Evolutionary conservation across 2,797 vertebrate genomes (phyloP), one percentile per base, ranked within the genome.

Genomic region (Gorsachius magnificus): DNA sequence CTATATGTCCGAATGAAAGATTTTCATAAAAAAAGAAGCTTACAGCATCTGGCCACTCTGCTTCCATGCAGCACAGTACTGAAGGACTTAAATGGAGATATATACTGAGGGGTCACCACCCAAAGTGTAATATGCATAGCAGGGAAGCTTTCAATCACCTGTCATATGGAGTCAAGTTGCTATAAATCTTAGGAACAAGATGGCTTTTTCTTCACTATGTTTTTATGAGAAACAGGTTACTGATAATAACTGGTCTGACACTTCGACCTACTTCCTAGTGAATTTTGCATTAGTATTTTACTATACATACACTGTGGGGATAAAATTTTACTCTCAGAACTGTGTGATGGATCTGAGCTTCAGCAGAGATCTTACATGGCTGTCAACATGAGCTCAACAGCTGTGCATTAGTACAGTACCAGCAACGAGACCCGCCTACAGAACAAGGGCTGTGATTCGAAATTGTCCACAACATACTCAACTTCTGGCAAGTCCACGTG

Each of bases 211-310:
- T 93, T 91, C 69, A 10, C 54, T 84, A n/a, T 89, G 92, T 96
- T 97, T 97, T 97, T 92, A 94, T 95, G 92, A 96, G 95, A 96
- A 97, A 96, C 96, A 93, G 90, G 92, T 96, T 97, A 94, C 93
- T 90, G 97, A 96, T 97, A 96, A 93, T 93, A 96, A 96, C 93
- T 76, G 45, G 38, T 82, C 81, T 97, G 95, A 97, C 95, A 94
- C 72, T 91, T 87, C 1, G 66, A 95, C 94, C 97, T 92, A 69
- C 74, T 92, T 95, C 87, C 79, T 36, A 91, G 83, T 93, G 90
- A 83, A 96, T 86, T 74, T 75, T 95, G 92, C 92, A 94, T 94
- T 85, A 91, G 84, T 63, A 56, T 81, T 90, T 93, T 83, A 81
- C 90, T 66, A 95, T 81, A 85, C 28, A 22, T 83, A 70, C 72